phyloP scores from a whole-genome alignment of 2,888 invertebrate genomes.

The Rutpela maculata region DNA sequence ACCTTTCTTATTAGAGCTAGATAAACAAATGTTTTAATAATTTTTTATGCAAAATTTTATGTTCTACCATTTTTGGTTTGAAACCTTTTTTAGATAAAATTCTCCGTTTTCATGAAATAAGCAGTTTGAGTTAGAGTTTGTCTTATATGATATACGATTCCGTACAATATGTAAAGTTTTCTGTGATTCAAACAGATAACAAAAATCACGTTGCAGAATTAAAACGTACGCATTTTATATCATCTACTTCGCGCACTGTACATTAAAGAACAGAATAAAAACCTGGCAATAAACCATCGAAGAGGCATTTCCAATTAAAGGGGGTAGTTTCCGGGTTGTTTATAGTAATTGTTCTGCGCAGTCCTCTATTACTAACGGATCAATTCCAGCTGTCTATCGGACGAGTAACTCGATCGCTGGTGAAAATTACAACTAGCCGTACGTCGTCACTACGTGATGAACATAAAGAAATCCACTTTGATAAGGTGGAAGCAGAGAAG shows the following conservation, averaged over 20 bases:
- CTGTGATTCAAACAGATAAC: neutral
- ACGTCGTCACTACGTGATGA: conserved; percentile 28
- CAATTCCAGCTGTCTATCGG: conserved; percentile 32
- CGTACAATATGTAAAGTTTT: neutral
- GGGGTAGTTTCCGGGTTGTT: conserved; percentile 10
- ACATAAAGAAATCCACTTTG: conserved; percentile 27
- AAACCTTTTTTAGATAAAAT: no score
- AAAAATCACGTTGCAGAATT: neutral
- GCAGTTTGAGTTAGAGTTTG: no score
- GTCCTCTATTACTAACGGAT: conserved; percentile 25
- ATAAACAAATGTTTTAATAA: no score
- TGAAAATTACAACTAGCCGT: conserved; percentile 28
- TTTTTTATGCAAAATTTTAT: no score
- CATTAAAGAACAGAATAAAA: neutral
- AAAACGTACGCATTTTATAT: neutral
- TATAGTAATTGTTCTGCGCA: conserved; percentile 27
- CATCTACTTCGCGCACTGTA: neutral
- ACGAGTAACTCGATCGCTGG: conserved; percentile 31
- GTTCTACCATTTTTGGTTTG: no score
- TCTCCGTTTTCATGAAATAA: no score
- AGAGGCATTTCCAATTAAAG: conserved; percentile 22
- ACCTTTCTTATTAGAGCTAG: no score
- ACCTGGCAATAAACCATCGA: conserved; percentile 1
- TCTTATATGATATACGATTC: no score
- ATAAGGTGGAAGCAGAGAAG: neutral